Conservation (phyloP, 1,140 invertebrate species). For the Camponotus pennsylvanicus region DNA sequence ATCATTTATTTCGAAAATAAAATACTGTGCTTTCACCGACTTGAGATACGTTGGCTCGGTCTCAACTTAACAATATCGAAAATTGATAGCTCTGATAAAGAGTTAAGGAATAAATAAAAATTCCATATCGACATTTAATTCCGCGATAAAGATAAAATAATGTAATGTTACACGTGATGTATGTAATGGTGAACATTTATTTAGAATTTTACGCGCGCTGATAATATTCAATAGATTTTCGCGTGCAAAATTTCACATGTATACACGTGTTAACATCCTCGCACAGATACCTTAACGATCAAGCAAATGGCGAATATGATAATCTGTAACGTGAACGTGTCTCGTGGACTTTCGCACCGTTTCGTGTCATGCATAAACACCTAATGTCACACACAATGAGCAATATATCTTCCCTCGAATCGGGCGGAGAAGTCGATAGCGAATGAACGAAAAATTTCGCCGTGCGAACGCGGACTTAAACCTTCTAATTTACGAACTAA, state of each 20-base stretch:
- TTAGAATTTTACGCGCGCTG: slow-evolving; percentile 28
- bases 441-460: background rate
- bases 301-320: slow-evolving; percentile 40
- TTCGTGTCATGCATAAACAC: slow-evolving; percentile 17
- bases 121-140: background rate
- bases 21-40: background rate
- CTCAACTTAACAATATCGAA: slow-evolving; percentile 9
- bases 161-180: slow-evolving; percentile 19
- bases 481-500: slow-evolving; percentile 33
- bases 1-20: slow-evolving; percentile 15
- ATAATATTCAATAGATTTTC: slow-evolving; percentile 25
- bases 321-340: slow-evolving; percentile 51
- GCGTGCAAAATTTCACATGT: background rate
- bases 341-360: slow-evolving; percentile 1
- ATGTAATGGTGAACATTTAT: background rate
- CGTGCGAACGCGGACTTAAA: slow-evolving; percentile 30
- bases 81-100: slow-evolving; percentile 19
- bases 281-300: slow-evolving; percentile 30
- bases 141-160: background rate
- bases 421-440: slow-evolving; percentile 1
- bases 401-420: slow-evolving; percentile 37
- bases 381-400: slow-evolving; percentile 38
- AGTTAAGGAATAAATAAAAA: background rate
- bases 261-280: slow-evolving; percentile 11
- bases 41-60: background rate